Evolutionary conservation across 2,888 invertebrate genomes (phyloP), one percentile per base, ranked within the genome.

Genomic region (Lypha dubia): DNA sequence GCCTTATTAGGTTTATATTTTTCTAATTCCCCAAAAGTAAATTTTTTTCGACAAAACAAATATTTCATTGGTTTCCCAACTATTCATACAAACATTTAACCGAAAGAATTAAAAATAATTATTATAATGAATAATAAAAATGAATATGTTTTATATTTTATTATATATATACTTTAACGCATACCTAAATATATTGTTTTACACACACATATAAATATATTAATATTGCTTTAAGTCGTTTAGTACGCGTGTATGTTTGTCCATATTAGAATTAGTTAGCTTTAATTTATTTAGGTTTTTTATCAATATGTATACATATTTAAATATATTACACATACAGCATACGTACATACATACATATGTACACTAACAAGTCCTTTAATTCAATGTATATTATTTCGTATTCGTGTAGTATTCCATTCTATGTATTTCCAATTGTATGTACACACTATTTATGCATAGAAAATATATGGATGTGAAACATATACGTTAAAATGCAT

Each of bases 1-100:
- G 91, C 91, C 91, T 91, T 91, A 91, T 89, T 91, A 91, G 89
- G 91, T 90, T 91, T 91, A 90, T 90, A 35, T 74, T 68, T 53
- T 41, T 28, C n/a, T n/a, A n/a, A n/a, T 63, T 35, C 20, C 8
- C 20, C 2, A 51, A 60, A 67, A 35, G 20, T 38, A 51, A 60
- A 62, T 22, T 20, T 11, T 17, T 49, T 49, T 63, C 60, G n/a
- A 32, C 20, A 65, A 41, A n/a, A 46, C 20, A 3, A 28, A 24
- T 22, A n/a, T 63, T 71, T 22, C 13, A 70, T 44, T n/a, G 0
- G 46, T 22, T 46, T 35, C 13, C 22, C 8, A 46, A n/a, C n/a
- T n/a, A n/a, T n/a, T 4, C 46, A 58, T 4, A 17, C 44, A 24
- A 53, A 49, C 35, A 35, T n/a, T 8, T 13, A 41, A 41, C 3